Percentiles rank a stretch among this genome's conserved stretches.
Conservation (phyloP, 2,113 vertebrate genomes). For the Callochromis pleurospilus region DNA sequence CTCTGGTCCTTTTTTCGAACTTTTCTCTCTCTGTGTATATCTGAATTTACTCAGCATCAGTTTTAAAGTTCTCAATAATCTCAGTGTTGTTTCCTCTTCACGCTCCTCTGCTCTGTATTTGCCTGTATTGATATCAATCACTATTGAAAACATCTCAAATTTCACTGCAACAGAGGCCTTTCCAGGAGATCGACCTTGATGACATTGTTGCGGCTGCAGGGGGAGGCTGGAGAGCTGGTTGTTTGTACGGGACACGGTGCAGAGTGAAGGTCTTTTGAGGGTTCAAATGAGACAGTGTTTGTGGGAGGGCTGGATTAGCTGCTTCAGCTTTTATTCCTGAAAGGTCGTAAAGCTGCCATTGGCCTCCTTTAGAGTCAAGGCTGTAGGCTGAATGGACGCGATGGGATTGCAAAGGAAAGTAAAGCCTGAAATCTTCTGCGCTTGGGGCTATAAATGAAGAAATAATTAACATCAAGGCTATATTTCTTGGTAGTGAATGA, state of each 20-base stretch:
- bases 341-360: constrained; percentile 66
- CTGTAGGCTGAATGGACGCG: constrained; percentile 13
- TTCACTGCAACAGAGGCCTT: background rate
- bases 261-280: constrained; percentile 1
- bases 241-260: background rate
- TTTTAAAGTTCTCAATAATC: background rate
- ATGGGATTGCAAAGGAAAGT: constrained; percentile 23
- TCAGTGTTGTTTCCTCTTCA: background rate
- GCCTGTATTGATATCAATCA: background rate
- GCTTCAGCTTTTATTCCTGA: constrained; percentile 49
- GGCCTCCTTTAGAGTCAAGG: constrained; percentile 37
- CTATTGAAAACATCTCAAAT: constrained; percentile 1
- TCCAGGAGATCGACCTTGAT: background rate
- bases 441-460: background rate
- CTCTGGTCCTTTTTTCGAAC: background rate
- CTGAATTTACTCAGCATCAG: rapidly evolving
- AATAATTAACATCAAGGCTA: background rate
- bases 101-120: background rate
- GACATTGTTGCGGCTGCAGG: background rate
- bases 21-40: background rate
- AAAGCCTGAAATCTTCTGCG: constrained; percentile 1
- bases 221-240: background rate
- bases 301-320: constrained; percentile 48
- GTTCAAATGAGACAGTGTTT: constrained; percentile 22
- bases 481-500: constrained; percentile 3